Evolutionary conservation across 92 coral and sea anemone genomes (phyloP).

Genomic region (Galaxea fascicularis): DNA sequence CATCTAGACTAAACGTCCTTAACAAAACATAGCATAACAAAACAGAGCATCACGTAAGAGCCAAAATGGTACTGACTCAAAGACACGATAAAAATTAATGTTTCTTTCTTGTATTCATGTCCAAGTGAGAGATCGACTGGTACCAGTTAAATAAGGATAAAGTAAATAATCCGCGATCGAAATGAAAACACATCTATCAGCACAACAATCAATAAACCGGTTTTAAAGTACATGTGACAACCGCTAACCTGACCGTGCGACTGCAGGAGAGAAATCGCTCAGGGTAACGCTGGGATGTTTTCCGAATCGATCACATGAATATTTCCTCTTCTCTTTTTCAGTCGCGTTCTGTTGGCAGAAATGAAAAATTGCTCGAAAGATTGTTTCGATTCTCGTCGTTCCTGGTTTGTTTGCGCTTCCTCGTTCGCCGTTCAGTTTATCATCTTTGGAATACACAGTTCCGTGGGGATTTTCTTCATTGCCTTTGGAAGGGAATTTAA

Average conservation of each 20-base stretch:
- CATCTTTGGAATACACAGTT: slow-evolving; percentile 76
- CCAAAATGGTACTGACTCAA: no score
- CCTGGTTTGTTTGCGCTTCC: slow-evolving; percentile 80
- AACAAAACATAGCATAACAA: no score
- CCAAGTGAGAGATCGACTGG: not conserved
- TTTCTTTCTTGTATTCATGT: no score
- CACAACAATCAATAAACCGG: slow-evolving; percentile 7
- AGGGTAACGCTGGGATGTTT: not conserved
- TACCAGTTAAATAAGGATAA: slow-evolving; percentile 24
- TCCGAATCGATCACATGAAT: not conserved
- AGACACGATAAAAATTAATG: no score
- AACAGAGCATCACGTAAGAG: no score
- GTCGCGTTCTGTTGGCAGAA: not conserved
- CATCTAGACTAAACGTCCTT: no score
- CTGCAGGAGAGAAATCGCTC: not conserved
- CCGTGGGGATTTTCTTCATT: slow-evolving; percentile 81
- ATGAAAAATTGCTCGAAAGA: slow-evolving; percentile 39
- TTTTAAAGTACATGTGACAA: not conserved
- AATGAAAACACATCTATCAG: slow-evolving; percentile 3
- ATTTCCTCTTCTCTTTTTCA: not conserved
- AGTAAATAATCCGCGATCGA: not conserved
- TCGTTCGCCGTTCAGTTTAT: slow-evolving; percentile 78
- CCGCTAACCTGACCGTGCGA: not conserved
- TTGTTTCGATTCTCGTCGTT: slow-evolving; percentile 64
- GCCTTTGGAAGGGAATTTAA: slow-evolving; percentile 78